Evolutionary conservation across 2,113 vertebrate species (phyloP).

Genomic region (Sinocyclocheilus rhinocerous): DNA sequence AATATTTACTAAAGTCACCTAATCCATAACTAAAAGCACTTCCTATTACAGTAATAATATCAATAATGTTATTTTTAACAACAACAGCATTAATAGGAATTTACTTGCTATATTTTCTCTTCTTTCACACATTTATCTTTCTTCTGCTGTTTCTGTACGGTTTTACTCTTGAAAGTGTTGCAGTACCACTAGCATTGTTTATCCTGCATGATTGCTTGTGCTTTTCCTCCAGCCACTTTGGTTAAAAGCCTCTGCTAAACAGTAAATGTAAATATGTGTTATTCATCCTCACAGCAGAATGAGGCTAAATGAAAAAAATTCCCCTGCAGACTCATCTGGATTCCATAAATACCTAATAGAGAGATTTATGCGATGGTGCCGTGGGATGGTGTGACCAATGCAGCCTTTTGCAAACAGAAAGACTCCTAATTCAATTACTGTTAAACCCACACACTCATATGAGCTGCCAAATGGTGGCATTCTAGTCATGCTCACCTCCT

Average conservation of each 20-base stretch:
- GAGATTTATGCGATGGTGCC: no score
- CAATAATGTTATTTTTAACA: no score
- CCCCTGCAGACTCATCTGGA: slow-evolving; percentile 25
- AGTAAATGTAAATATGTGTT: neutral
- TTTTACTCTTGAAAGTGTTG: no score
- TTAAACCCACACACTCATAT: slow-evolving; percentile 22
- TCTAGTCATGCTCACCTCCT: no score
- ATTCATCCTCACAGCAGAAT: neutral
- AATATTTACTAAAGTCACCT: no score
- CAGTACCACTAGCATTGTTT: no score
- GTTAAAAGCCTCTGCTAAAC: neutral
- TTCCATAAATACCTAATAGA: slow-evolving; percentile 27
- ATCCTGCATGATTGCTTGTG: neutral
- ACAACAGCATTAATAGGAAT: no score
- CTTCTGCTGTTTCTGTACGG: no score
- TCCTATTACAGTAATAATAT: no score
- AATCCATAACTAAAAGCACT: no score
- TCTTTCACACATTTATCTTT: no score
- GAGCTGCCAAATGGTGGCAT: neutral
- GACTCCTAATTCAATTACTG: slow-evolving; percentile 33
- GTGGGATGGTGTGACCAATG: slow-evolving; percentile 13
- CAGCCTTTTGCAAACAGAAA: slow-evolving; percentile 22
- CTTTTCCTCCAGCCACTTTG: neutral
- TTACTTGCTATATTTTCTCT: no score
- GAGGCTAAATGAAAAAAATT: neutral